Evolutionary conservation across 2,797 vertebrate species (phyloP), one percentile per base, ranked within the genome.

Genomic region (Fistularia tabacaria): DNA sequence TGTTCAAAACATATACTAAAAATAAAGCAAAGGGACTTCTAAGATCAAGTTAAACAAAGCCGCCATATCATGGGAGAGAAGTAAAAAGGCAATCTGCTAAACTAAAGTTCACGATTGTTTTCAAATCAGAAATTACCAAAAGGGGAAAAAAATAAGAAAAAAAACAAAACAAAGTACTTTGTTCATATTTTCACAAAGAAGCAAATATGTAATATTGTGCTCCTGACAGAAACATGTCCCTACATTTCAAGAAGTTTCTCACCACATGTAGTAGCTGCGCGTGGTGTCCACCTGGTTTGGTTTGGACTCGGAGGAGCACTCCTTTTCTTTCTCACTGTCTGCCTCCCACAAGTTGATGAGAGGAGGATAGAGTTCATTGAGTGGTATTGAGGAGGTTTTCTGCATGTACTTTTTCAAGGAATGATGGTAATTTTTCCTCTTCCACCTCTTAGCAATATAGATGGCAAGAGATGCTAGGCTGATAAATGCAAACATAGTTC

Each of bases 191-290:
- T 92, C 93, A 93, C 91, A 92, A 92, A 93, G 92, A 94, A 92
- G 91, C 77, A 74, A 83, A 90, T 59, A 88, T 78, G 87, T 93
- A 89, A 91, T 75, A 79, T 94, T 95, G 93, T 97, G 94, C 94
- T 96, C 92, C 91, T 79, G 61, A 76, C 80, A 66, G 46, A 85
- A 82, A 70, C 40, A 44, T 59, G 67, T 74, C 58, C 58, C 13
- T 8, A 54, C 14, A 39, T 49, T 36, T 38, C 13, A 25, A 12
- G 13, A 47, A 39, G 36, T 85, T 66, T 63, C 77, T 98, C 90
- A 99, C 97, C 96, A 99, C 95, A 99, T 96, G 90, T 98, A 98
- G 78, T 98, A 99, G 91, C 96, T 99, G 87, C 95, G 94, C 78
- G 97, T 95, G 50, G 97, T 99, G 92, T 99, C 97, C 7, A 99